These are phyloP conservation scores for Spilarctia lutea DNA, from an alignment of 2,888 invertebrate genomes.

Conservation along the genomic window DNA sequence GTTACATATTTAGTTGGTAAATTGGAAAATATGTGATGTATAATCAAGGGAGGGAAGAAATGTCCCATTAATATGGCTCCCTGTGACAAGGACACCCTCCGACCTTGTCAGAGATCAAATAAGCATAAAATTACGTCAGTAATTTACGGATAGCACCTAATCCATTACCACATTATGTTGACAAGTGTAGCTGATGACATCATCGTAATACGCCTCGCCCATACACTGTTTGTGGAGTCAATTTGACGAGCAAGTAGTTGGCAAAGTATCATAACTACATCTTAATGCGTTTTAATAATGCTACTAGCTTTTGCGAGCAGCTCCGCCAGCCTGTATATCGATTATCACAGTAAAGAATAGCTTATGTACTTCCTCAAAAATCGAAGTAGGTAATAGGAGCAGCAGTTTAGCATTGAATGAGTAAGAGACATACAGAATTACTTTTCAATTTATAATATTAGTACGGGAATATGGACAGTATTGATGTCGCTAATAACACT, in stretches of 20 bases:
- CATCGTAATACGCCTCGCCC: constrained; percentile 55
- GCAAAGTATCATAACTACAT: constrained; percentile 51
- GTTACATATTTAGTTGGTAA: background rate
- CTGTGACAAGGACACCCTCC: background rate
- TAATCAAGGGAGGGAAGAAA: background rate
- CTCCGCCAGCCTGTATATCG: too few relatives aligned
- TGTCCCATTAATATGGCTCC: background rate
- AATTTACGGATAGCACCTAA: constrained; percentile 28
- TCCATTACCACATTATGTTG: constrained; percentile 56
- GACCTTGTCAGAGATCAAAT: constrained; percentile 2
- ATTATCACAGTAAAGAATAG: too few relatives aligned
- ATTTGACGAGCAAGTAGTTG: constrained; percentile 62
- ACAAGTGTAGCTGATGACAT: constrained; percentile 69
- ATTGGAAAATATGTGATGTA: background rate
- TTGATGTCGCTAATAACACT: background rate
- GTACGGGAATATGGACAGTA: too few relatives aligned
- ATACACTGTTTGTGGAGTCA: constrained; percentile 62
- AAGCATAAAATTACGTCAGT: constrained; percentile 1
- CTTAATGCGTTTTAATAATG: constrained; percentile 43
- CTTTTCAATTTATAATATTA: too few relatives aligned
- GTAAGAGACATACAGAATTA: too few relatives aligned
- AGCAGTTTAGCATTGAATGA: too few relatives aligned
- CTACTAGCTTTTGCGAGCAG: background rate
- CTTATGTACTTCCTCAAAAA: too few relatives aligned
- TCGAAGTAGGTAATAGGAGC: too few relatives aligned